These are phyloP conservation scores for Uropsilus gracilis DNA, from an alignment of 2,113 vertebrate species.

Conservation along the genomic window DNA sequence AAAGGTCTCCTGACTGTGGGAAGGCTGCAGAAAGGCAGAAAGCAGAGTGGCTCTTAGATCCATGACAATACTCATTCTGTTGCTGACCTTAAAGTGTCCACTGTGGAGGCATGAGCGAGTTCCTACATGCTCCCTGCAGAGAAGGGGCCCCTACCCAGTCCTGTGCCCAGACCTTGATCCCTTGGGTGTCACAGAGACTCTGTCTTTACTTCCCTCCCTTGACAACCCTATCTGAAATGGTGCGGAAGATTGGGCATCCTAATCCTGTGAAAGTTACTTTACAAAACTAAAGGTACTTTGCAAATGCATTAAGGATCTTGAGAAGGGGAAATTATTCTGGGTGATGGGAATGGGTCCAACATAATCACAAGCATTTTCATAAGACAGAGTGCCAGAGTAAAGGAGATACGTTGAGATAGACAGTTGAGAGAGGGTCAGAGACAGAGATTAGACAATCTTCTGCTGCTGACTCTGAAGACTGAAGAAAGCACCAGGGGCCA, in stretches of 20 bases:
- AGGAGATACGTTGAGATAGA: neutral
- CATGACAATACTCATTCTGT: neutral
- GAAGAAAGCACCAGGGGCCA: neutral
- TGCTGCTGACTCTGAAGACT: neutral
- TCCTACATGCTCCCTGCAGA: neutral
- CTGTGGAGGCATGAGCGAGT: neutral
- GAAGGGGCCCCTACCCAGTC: neutral
- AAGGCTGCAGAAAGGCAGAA: no score
- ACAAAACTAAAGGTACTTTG: neutral
- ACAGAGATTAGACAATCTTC: neutral
- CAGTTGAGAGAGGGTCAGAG: neutral
- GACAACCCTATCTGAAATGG: neutral
- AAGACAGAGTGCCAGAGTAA: slow-evolving; percentile 1
- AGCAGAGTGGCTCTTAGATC: neutral
- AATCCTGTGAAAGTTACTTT: slow-evolving; percentile 15
- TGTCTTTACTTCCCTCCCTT: neutral
- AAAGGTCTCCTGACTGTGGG: neutral
- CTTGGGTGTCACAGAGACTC: neutral
- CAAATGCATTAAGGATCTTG: slow-evolving; percentile 8
- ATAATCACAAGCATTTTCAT: neutral
- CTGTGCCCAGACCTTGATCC: neutral
- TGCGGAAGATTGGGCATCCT: neutral
- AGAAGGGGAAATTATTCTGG: neutral
- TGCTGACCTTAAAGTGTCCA: neutral
- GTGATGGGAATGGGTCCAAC: neutral